These are phyloP conservation scores for Eulemur coronatus DNA, from an alignment of 2,797 vertebrate species.

Conservation along the genomic window DNA sequence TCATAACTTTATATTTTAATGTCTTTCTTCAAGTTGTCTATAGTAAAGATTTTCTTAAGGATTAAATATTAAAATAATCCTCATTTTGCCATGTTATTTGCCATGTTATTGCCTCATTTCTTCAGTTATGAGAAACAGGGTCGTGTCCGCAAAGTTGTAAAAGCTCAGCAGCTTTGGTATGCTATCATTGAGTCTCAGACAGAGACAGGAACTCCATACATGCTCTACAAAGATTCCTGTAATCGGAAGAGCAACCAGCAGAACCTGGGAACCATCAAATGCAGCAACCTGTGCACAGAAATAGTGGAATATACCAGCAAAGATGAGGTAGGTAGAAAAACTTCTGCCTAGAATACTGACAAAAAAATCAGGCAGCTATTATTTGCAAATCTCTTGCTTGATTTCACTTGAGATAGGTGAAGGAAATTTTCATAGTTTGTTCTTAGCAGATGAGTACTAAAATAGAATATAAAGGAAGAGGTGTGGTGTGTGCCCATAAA, in stretches of 20 bases:
- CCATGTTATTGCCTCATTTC: too few relatives aligned
- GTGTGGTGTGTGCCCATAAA: not conserved
- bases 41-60: conserved; percentile 32
- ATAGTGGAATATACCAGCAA: conserved; percentile 95
- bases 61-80: conserved; percentile 21
- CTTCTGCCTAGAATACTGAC: not conserved
- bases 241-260: conserved; percentile 99
- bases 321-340: conserved; percentile 89
- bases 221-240: conserved; percentile 99
- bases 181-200: conserved; percentile 98
- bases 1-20: conserved; percentile 48
- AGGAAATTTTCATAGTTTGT: conserved; percentile 11
- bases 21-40: conserved; percentile 33
- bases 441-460: not conserved
- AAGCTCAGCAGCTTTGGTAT: conserved; percentile 98
- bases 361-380: not conserved
- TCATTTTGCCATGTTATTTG: conserved; percentile 29
- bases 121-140: conserved; percentile 93
- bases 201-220: conserved; percentile 97
- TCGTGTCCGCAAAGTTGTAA: conserved; percentile 91
- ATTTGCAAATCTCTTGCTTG: not conserved
- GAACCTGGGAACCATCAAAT: conserved; percentile 97
- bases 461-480: not conserved
- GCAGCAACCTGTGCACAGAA: conserved; percentile 98
- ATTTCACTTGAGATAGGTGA: conserved; percentile 10